Base-by-base conservation (phyloP, 2,113 vertebrate species). In the Carlito syrichta region DNA sequence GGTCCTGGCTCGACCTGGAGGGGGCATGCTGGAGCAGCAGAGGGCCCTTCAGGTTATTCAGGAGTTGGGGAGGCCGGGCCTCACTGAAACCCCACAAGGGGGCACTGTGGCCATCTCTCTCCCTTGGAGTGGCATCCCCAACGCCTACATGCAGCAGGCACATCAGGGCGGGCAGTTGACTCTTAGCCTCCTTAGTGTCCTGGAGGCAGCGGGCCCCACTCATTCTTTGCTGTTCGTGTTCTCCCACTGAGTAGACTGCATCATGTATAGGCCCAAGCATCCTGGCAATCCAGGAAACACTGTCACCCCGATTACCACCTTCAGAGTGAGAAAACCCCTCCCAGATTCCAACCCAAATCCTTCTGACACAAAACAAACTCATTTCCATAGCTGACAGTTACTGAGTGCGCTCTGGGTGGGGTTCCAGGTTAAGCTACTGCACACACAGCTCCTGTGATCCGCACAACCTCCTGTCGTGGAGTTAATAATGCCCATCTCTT, bases 381-480 rank as follows among this genome's bases (percentile, higher is more conserved):
- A 0, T 63, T 56, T 92, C 74, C 12, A 45, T 8, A 40, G 71
- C 35, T 13, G 8, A 19, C 2, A 1, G 52, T n/a, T 22, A 73
- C 8, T 10, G 40, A 58, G 38, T 35, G 43, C 74, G 32, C 30
- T 63, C 43, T 38, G 60, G 54, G 17, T 7, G 38, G 43, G 48
- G 23, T 38, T 4, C 56, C 19, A 12, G 22, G 95, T 35, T 56
- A 30, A 38, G 52, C 58, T 40, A 27, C 48, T 48, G 14, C 3
- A 2, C 9, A 5, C 0, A 32, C 14, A 2, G 5, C 45, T 35
- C 58, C 4, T 0, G 13, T 1, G 52, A 62, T 13, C 35, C 8
- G 4, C 0, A 48, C 48, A 38, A 25, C 22, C 23, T 38, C 77
- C 40, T 13, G 11, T 13, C 0, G 0, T 11, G 30, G 60, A 69